Evolutionary conservation across 2,888 invertebrate genomes (phyloP), one percentile per base, ranked within the genome.

Genomic region (Cephus runcator): DNA sequence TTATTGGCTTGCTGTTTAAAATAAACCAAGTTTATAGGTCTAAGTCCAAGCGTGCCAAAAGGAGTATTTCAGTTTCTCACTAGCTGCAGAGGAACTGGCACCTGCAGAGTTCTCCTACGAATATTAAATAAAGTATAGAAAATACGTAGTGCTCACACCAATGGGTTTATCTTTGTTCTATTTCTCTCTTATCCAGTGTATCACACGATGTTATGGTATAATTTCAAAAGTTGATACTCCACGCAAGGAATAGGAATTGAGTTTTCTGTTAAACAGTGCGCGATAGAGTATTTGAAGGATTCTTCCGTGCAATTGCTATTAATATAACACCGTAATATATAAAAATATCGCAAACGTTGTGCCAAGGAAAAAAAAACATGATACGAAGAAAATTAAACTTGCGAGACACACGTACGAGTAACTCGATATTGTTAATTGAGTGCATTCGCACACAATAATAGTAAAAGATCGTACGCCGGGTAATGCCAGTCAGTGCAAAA

Each of bases 1-100:
- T 79, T 81, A 79, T 83, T 83, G 81, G 81, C 83, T 83, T 83
- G 73, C 80, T 76, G 81, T 80, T 81, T 83, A 82, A 86, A 87
- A 85, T 82, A 81, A 85, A 81, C 77, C 79, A 77, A 76, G 73
- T 69, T 73, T 79, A 79, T 81, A 80, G 75, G 68, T 79, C 76
- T 74, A 33, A 76, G 69, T 77, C 78, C 69, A 69, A 33, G 30
- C 33, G 6, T 82, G 82, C 85, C 78, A 83, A 83, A 84, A 83
- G 76, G 79, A 86, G 81, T 81, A 81, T 82, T 83, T 86, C 79
- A 80, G 83, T 80, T 76, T 75, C 69, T 75, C 35, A 78, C 75
- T 77, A 76, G 81, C 80, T 76, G 69, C 73, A 76, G 56, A 56
- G 9, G 23, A 56, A 56, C 56, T 56, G 23, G 56, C 56, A 56